Base-by-base conservation (phyloP, 2,888 invertebrate species). In the Eulithis testata region DNA sequence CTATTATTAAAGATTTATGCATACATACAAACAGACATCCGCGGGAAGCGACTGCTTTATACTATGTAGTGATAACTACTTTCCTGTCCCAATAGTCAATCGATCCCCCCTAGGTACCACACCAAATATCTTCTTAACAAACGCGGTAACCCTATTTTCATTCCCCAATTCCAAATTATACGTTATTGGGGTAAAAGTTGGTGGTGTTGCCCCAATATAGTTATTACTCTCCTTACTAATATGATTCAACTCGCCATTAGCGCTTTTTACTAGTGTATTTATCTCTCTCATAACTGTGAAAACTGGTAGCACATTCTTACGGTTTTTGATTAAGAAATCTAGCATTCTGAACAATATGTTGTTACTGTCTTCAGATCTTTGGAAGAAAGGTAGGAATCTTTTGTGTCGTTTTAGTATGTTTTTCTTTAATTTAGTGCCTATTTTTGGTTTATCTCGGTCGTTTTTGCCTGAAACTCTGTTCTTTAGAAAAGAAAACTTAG, bases 221-320 rank as follows among this genome's bases (percentile, higher is more conserved):
- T 85, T 87, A 27, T 88, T 89, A 2, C 76, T 79, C 69, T 90
- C 91, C 52, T 79, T 86, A 0, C 80, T 76, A 0, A 76, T 61
- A 51, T 91, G 88, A 31, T 78, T 87, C 2, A 90, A 61, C 54
- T 90, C 88, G 0, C 89, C 87, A 4, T 85, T 86, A 0, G 73
- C 82, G 6, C 84, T 88, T 52, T 80, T 87, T 0, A 91, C 85
- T 3, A 90, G 54, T 0, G 91, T 90, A 31, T 81, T 87, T 0
- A 91, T 87, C 51, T 91, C 91, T 6, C 90, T 66, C 67, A 88
- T 83, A 0, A 90, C 86, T 0, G 85, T 86, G 2, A 89, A 78
- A 0, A 90, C 80, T 2, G 91, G 91, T 0, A 87, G 47, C 0
- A 87, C 77, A 8, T 75, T 83, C 55, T 74, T 83, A 0, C 86